Evolutionary conservation across 2,888 invertebrate species (phyloP).

Genomic region (Eupithecia insigniata): DNA sequence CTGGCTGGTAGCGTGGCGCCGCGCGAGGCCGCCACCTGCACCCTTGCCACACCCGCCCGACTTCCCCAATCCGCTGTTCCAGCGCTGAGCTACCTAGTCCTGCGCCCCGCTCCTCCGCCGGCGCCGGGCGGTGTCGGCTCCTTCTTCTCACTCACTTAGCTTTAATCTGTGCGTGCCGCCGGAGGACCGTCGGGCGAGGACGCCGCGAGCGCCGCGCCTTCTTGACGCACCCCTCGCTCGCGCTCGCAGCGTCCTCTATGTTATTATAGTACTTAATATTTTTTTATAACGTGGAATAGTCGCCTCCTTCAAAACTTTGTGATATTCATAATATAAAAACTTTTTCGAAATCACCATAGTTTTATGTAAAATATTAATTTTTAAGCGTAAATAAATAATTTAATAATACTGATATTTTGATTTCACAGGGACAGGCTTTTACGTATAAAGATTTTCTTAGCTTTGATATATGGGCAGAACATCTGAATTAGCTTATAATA

Average conservation of each 20-base stretch:
- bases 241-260: constrained; percentile 73
- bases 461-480: background rate
- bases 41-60: constrained; percentile 97
- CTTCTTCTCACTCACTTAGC: constrained; percentile 75
- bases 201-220: constrained; percentile 70
- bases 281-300: constrained; percentile 72
- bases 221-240: constrained; percentile 63
- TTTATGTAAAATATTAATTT: constrained; percentile 76
- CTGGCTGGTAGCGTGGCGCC: constrained; percentile 97
- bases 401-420: constrained; percentile 56
- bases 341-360: constrained; percentile 79
- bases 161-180: constrained; percentile 78
- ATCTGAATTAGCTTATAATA: too few relatives aligned
- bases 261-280: constrained; percentile 59
- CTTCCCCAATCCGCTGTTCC: constrained; percentile 96
- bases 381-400: constrained; percentile 67
- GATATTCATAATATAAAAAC: constrained; percentile 76
- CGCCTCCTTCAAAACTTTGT: constrained; percentile 81
- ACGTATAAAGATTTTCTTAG: background rate
- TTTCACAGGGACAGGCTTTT: background rate
- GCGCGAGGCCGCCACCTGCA: constrained; percentile 93
- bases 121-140: constrained; percentile 82
- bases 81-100: constrained; percentile 78
- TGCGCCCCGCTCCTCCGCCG: constrained; percentile 81
- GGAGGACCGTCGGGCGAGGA: constrained; percentile 81